Evolutionary conservation across 1,140 invertebrate species (phyloP), one percentile per base, ranked within the genome.

Genomic region (Danaus plexippus): DNA sequence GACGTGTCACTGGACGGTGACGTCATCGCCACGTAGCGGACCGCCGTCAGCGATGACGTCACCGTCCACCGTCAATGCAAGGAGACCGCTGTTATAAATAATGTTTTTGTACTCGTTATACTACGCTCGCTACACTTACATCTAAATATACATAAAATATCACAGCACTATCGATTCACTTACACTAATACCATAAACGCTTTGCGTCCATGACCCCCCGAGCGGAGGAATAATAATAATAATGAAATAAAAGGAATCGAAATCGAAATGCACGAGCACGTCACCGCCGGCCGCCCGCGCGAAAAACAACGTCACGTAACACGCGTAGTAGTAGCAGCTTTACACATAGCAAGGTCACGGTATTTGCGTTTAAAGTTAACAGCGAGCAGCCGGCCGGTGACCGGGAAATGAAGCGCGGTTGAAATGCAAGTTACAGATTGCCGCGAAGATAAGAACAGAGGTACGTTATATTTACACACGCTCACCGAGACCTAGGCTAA

Each of bases 161-260:
- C 82, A 85, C 82, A 85, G 82, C 82, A 85, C 82, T 85, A 84
- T 85, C 82, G 80, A 85, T 85, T 82, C 82, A 76, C 82, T 84
- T 85, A 85, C 74, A 73, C 80, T 84, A 84, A 74, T 73, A 66
- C 54, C 70, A 57, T 41, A 64, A 67, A 73, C 73, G 82, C 82
- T 85, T 81, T 69, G 82, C 82, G 67, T 72, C 71, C 22, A 32
- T 32, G 22, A 32, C 22, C 22, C 22, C 7, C 22, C 22, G 22
- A 32, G 7, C 22, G 59, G 64, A 56, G 69, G 75, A 73, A 69
- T 43, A 63, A 70, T 71, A 69, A 74, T 32, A 73, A 75, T 70
- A 71, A 73, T 66, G 67, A 73, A 62, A 68, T 75, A 66, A 80
- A 80, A 75, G 76, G 77, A 84, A 84, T 81, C 77, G 79, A 84